Base-by-base conservation (phyloP, 2,113 vertebrate genomes). In the Epinephelus cyanopodus region DNA sequence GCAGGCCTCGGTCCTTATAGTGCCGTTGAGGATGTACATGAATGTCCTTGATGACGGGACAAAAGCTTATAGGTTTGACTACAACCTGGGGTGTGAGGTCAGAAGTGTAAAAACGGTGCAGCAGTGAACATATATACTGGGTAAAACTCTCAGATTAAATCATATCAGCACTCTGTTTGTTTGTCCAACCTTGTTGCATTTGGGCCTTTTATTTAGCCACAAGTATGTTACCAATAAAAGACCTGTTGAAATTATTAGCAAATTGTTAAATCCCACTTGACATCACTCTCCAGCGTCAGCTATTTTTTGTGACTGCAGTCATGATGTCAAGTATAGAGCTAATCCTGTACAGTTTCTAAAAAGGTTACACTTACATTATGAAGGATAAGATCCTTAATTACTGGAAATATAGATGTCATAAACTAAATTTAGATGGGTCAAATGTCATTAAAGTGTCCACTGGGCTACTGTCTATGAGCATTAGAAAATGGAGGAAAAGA, bases 1-100 rank as follows among this genome's bases (percentile, higher is more conserved):
- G 3, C n/a, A 4, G 53, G 60, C 42, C 68, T 80, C 18, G 19
- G n/a, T 77, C n/a, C 37, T 13, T 82, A 56, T 62, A 63, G n/a
- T 54, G 19, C 33, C 54, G 19, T 29, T 33, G 50, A 76, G 53
- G 61, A 79, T 42, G n/a, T 5, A 53, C 42, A 64, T 39, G 8
- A 14, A 63, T 72, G 64, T 76, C 4, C 0, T 21, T 42, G 42
- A 65, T 67, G 0, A 71, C 53, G 33, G 42, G 23, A 69, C 25
- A 58, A 57, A 45, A 37, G 56, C 13, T 57, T 62, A 37, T 1
- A 52, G 27, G 56, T 66, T 70, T 45, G 14, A 47, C 5, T 63
- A 23, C 80, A 72, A 58, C 19, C 14, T 52, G 29, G 4, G 1
- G 29, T 39, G 6, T 23, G 47, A 72, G 7, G 42, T 17, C n/a